These are phyloP conservation scores for Platalea minor DNA, from an alignment of 2,797 vertebrate genomes.

Conservation along the genomic window DNA sequence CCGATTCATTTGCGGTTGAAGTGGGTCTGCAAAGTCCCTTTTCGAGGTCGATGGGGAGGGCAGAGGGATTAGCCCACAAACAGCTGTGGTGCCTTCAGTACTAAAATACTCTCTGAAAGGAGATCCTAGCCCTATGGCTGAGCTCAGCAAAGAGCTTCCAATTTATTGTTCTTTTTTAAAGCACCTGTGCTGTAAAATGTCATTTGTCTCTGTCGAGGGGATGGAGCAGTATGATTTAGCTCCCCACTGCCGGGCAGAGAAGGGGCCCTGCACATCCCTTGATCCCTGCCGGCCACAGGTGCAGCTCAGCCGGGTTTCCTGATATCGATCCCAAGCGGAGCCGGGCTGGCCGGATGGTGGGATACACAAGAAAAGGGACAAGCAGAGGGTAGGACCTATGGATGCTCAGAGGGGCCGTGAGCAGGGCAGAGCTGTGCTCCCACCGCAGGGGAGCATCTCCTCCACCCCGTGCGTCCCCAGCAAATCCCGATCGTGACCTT, in stretches of 20 bases:
- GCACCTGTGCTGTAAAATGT: neutral
- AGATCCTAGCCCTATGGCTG: neutral
- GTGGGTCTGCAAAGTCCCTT: neutral
- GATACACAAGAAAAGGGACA: neutral
- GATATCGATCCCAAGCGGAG: rapidly evolving
- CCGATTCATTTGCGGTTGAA: neutral
- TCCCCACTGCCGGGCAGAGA: neutral
- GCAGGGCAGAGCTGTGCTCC: neutral
- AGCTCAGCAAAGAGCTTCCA: neutral
- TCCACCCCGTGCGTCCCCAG: neutral
- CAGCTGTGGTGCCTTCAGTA: constrained; percentile 43
- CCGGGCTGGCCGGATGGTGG: neutral
- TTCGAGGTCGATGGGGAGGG: neutral
- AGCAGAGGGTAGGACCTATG: neutral
- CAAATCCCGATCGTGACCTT: neutral
- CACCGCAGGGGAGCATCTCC: neutral
- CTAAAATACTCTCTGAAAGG: constrained; percentile 55
- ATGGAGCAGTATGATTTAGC: neutral
- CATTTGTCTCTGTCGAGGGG: neutral
- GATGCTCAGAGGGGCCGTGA: neutral
- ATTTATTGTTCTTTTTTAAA: neutral
- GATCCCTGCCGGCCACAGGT: neutral
- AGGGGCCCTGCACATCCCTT: neutral
- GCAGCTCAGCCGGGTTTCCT: neutral
- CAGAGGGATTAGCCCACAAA: constrained; percentile 29